phyloP scores from a whole-genome alignment of 2,797 vertebrate species.

The Pampus argenteus region DNA sequence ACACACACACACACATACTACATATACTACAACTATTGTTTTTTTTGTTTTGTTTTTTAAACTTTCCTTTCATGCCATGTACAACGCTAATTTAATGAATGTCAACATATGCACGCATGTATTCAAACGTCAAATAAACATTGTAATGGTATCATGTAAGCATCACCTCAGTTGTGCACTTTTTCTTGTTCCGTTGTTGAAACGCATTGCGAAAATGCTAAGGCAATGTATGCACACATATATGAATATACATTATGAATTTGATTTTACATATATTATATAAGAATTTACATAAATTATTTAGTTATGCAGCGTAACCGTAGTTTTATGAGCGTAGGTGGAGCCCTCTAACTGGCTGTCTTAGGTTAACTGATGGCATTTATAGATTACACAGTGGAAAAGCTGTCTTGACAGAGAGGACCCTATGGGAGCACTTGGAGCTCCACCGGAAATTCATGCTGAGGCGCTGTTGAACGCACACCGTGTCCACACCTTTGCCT shows the following conservation, averaged over 20 bases:
- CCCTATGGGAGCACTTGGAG: conserved; percentile 40
- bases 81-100: background rate
- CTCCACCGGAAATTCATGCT: conserved; percentile 38
- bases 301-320: background rate
- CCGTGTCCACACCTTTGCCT: conserved; percentile 38
- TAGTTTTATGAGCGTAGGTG: background rate
- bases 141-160: background rate
- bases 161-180: background rate
- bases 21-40: background rate
- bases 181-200: background rate
- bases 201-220: background rate
- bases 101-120: background rate
- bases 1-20: background rate
- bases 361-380: background rate
- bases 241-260: too few relatives aligned
- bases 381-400: conserved; percentile 1
- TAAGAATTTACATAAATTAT: background rate
- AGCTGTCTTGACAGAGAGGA: conserved; percentile 29
- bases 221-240: background rate
- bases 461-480: conserved; percentile 52
- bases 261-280: background rate
- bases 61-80: background rate
- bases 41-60: background rate
- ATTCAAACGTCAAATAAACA: background rate
- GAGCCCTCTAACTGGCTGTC: background rate